Base-by-base conservation (phyloP, 2,888 invertebrate species). In the Hirtodrosophila duncani region DNA sequence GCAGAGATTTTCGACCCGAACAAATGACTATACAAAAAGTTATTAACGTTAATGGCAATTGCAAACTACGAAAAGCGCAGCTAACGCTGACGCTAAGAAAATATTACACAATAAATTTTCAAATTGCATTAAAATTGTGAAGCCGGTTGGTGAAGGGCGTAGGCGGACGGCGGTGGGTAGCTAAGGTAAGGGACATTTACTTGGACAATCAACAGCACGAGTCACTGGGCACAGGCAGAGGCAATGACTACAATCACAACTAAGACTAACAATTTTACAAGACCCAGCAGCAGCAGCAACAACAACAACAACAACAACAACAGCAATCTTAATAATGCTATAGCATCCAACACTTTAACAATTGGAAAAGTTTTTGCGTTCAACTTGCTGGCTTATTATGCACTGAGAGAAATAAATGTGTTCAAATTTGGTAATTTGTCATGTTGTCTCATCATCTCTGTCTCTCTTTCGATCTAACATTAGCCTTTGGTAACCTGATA, bases 151-250 rank as follows among this genome's bases (percentile, higher is more conserved):
- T 26, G 21, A 23, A 24, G 20, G 37, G n/a, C 29, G 44, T n/a
- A 33, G 24, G 20, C 49, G 37, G 20, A 11, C 18, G 31, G 23
- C 16, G 30, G 30, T 27, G 11, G 21, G 21, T 10, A 1, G 21
- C 3, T 8, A n/a, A 10, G 9, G 24, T 20, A 20, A 13, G 37
- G 17, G 3, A 16, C 3, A 14, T 29, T 36, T 48, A 58, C 41
- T 70, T 42, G 41, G 56, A 55, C 65, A 74, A 68, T 68, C 64
- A 67, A 53, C 61, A 38, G 67, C 72, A 77, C 72, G 78, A 67
- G 78, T 63, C 69, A 72, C 57, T 67, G 56, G 50, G 39, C 71
- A 75, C 51, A n/a, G n/a, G 26, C 58, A 37, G 36, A 33, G 24
- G 21, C 43, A 56, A 18, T 18, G 34, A 23, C 37, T 42, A 17